Conservation (phyloP, 1,140 invertebrate genomes). For the Drosophila punjabiensis region DNA sequence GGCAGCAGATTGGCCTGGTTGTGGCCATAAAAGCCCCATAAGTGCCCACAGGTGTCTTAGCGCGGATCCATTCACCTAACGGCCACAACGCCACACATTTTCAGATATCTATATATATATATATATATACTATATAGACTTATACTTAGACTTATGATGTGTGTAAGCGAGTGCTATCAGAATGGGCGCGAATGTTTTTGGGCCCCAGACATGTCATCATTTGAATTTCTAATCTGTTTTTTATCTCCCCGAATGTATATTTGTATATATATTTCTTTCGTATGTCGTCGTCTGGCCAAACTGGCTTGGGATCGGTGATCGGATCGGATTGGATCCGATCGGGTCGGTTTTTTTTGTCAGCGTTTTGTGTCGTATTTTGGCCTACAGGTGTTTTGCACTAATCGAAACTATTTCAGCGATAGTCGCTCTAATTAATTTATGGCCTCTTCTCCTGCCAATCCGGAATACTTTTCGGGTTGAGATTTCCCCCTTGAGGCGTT, state of each 20-base stretch:
- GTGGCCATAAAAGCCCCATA: constrained; percentile 22
- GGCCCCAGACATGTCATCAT: constrained; percentile 59
- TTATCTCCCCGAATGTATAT: constrained; percentile 56
- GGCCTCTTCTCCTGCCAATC: constrained; percentile 47
- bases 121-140: not conserved
- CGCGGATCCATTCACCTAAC: constrained; percentile 51
- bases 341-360: constrained; percentile 13
- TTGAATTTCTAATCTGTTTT: constrained; percentile 84
- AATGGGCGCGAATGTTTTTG: constrained; percentile 56
- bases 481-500: constrained; percentile 17
- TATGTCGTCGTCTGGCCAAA: constrained; percentile 61
- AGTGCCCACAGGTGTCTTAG: constrained; percentile 63
- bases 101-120: not conserved
- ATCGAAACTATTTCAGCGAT: constrained; percentile 69
- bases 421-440: constrained; percentile 79
- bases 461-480: constrained; percentile 30
- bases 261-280: constrained; percentile 25
- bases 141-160: constrained; percentile 2
- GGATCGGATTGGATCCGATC: constrained; percentile 64
- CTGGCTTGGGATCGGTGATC: constrained; percentile 60
- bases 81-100: constrained; percentile 34
- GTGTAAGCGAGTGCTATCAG: constrained; percentile 43
- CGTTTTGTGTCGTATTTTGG: constrained; percentile 26
- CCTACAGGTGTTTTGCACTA: constrained; percentile 83
- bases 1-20: constrained; percentile 14